Evolutionary conservation across 23 tunicate species (phyloP).

Genomic region (Halocynthia roretzi): DNA sequence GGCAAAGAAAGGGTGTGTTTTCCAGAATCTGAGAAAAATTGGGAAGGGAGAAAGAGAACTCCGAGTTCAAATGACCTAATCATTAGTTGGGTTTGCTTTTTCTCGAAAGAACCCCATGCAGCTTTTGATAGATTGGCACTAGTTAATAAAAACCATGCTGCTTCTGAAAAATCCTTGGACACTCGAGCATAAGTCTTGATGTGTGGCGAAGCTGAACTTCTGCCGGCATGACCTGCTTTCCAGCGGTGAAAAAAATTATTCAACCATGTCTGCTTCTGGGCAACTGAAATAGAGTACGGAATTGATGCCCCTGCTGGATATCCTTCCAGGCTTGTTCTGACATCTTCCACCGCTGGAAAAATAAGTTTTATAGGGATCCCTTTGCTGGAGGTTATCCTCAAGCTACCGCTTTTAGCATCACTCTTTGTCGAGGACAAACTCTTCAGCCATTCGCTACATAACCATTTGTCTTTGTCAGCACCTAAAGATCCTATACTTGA

Average conservation of each 20-base stretch:
- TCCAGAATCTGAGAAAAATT: neutral
- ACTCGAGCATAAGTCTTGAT: constrained; percentile 71
- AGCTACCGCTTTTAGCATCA: neutral
- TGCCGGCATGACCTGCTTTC: constrained; percentile 59
- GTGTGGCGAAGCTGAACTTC: constrained; percentile 75
- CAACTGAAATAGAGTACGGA: constrained; percentile 58
- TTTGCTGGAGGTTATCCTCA: neutral
- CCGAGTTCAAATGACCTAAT: constrained; percentile 80
- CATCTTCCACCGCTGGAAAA: constrained; percentile 81
- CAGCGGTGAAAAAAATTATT: constrained; percentile 51
- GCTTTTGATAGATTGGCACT: constrained; percentile 92
- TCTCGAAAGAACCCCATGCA: constrained; percentile 86
- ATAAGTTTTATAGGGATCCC: constrained; percentile 52
- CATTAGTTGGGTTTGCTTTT: constrained; percentile 51
- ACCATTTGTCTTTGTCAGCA: constrained; percentile 53
- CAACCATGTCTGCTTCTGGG: constrained; percentile 67
- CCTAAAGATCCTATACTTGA: constrained; percentile 94
- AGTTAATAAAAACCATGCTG: constrained; percentile 83
- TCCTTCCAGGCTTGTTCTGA: constrained; percentile 84
- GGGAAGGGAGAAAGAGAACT: constrained; percentile 58
- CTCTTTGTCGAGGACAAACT: constrained; percentile 43
- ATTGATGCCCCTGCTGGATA: constrained; percentile 88
- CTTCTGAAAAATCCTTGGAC: constrained; percentile 60
- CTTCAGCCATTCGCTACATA: constrained; percentile 76
- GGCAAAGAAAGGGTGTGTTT: neutral